Evolutionary conservation across 2,113 vertebrate genomes (phyloP), one percentile per base, ranked within the genome.

Genomic region (Cinclus mexicanus): DNA sequence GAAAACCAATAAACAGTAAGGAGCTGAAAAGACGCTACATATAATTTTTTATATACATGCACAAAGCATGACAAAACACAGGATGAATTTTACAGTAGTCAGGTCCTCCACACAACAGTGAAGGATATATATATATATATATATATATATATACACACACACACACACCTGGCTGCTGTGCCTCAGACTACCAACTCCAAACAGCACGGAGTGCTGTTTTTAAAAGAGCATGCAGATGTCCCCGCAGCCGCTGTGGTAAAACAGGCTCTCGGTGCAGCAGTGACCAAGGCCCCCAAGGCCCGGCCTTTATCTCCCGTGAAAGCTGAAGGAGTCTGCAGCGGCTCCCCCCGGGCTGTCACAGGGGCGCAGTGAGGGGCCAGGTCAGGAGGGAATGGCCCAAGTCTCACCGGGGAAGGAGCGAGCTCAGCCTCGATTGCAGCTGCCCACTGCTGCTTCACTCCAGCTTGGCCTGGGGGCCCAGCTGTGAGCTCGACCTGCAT

Each of bases 351-450:
- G 56, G 67, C 64, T 11, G 33, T 11, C 50, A 10, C 50, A 29
- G 50, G 46, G 39, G 11, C 1, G 2, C 0, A 2, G 33, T 3
- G 23, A n/a, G 53, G 35, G 53, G 37, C 42, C 49, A 1, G 24
- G 16, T 1, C 59, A 7, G 72, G 11, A 49, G 60, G 60, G 52
- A 5, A 22, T 13, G 28, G 57, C 88, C 24, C 81, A 56, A 26
- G 1, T 14, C 84, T 3, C 21, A 14, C 55, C 17, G 12, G 31
- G 24, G 5, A 63, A 39, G 19, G 26, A 14, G 2, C 0, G 1
- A 55, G 59, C 0, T 65, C 64, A 3, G 0, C n/a, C 26, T 26
- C 16, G 23, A 26, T 7, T 49, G 4, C 42, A 41, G 70, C 39
- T 9, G 55, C 11, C 52, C 37, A 21, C 50, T 52, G 50, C 50